Base-by-base conservation (phyloP, 2,113 vertebrate genomes). In the Jacana jacana region DNA sequence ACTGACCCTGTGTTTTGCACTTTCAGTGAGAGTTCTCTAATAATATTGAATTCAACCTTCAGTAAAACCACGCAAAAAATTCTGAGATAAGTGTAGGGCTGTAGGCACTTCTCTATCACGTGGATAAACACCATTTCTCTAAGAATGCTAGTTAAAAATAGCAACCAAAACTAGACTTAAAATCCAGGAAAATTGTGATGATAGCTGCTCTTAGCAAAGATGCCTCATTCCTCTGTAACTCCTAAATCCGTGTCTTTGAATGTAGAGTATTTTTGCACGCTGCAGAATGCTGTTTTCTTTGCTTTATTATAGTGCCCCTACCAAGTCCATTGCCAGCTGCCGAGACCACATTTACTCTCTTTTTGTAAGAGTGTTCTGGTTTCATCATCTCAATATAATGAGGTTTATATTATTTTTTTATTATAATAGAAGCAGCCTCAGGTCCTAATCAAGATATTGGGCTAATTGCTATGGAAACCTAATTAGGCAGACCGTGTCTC, bases 401-500 rank as follows among this genome's bases (percentile, higher is more conserved):
- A 96, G 78, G 58, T 89, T 96, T 95, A 76, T 91, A 87, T 91
- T 87, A 64, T 95, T 93, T 97, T 94, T 89, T 95, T 95, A 91
- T 89, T 95, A 71, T 89, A 93, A 91, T 86, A 95, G 91, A 86
- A 97, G 87, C 93, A 91, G 85, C 94, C 91, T 95, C 75, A 73
- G 91, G 95, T 94, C 87, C 84, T 94, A 94, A 96, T 94, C 94
- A 96, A 96, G 94, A 94, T 94, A 95, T 89, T 91, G 89, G 84
- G 55, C 93, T 96, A 97, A 97, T 94, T 96, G 91, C 91, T 95
- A 96, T 89, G 93, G 94, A 96, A 97, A 91, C 93, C 75, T 95
- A 96, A 95, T 96, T 96, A 96, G 91, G 49, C 93, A 95, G 91
- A 63, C 91, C 13, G 10, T 86, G 91, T 82, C 65, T 95, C 87